phyloP scores from a whole-genome alignment of 1,140 invertebrate genomes.

The Pseudomyrmex pallidus region DNA sequence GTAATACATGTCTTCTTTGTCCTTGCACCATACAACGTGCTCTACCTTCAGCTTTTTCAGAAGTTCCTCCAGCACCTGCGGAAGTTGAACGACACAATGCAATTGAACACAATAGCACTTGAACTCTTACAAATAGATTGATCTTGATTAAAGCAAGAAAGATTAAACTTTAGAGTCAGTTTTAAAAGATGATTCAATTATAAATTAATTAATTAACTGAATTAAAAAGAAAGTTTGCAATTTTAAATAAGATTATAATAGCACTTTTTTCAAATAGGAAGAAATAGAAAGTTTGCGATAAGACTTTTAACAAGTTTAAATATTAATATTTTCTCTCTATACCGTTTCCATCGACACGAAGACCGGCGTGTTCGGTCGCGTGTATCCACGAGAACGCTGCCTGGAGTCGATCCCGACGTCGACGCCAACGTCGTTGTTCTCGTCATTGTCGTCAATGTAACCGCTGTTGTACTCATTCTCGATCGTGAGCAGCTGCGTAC shows the following conservation, averaged over 20 bases:
- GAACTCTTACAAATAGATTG: too few species aligned
- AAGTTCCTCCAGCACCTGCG: constrained; percentile 88
- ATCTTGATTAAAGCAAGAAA: too few species aligned
- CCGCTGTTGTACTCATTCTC: constrained; percentile 67
- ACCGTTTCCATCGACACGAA: constrained; percentile 84
- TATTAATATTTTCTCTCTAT: constrained; percentile 52
- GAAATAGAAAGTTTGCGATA: too few species aligned
- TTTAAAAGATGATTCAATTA: not conserved
- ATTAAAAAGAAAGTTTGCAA: not conserved
- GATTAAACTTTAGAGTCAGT: too few species aligned
- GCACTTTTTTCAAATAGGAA: too few species aligned
- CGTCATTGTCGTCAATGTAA: constrained; percentile 58
- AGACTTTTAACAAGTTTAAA: too few species aligned
- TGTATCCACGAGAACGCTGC: constrained; percentile 32
- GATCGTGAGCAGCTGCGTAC: constrained; percentile 72
- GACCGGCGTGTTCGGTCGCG: constrained; percentile 66
- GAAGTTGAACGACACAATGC: not conserved
- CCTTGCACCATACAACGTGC: constrained; percentile 89
- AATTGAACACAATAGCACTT: too few species aligned
- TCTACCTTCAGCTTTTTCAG: constrained; percentile 89
- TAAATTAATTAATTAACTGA: not conserved
- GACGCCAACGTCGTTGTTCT: constrained; percentile 35
- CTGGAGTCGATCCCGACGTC: constrained; percentile 4
- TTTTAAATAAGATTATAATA: not conserved
- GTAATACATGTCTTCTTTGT: constrained; percentile 88